Evolutionary conservation across 1,140 invertebrate species (phyloP).

Genomic region (Oedothorax gibbosus): DNA sequence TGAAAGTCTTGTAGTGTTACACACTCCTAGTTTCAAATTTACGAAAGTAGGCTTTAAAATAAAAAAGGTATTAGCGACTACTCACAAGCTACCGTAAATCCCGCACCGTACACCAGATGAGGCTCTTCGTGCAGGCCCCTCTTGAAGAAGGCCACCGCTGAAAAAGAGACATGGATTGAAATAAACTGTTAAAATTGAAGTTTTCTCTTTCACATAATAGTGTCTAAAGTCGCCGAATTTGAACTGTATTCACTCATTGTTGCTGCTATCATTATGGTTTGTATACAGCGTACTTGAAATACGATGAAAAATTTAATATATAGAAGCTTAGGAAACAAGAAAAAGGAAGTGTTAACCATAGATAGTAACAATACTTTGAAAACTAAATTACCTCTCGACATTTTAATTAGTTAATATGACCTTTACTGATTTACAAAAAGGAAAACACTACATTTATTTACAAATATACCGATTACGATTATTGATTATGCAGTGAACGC

Average conservation of each 20-base stretch:
- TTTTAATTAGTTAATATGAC: too few species aligned
- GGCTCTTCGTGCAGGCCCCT: conserved; percentile 19
- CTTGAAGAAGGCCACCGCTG: neutral
- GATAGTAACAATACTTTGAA: too few species aligned
- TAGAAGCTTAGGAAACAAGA: neutral
- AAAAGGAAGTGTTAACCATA: neutral
- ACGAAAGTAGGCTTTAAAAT: neutral
- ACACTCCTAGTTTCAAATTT: too few species aligned
- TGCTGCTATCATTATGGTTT: neutral
- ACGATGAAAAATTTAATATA: neutral
- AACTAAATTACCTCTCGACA: too few species aligned
- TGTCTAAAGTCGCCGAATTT: neutral
- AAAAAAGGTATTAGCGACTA: neutral
- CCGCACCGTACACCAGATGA: neutral
- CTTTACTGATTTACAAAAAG: too few species aligned
- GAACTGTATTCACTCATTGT: neutral
- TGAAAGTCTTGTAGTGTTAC: too few species aligned
- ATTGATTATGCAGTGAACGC: too few species aligned
- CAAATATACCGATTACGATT: too few species aligned
- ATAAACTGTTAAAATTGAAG: neutral
- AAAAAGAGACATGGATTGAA: neutral
- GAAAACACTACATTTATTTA: too few species aligned
- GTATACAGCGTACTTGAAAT: neutral
- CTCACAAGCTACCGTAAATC: neutral
- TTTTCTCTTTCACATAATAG: neutral